Evolutionary conservation across 2,888 invertebrate genomes (phyloP), one percentile per base, ranked within the genome.

Genomic region (Drosophila neonasuta): DNA sequence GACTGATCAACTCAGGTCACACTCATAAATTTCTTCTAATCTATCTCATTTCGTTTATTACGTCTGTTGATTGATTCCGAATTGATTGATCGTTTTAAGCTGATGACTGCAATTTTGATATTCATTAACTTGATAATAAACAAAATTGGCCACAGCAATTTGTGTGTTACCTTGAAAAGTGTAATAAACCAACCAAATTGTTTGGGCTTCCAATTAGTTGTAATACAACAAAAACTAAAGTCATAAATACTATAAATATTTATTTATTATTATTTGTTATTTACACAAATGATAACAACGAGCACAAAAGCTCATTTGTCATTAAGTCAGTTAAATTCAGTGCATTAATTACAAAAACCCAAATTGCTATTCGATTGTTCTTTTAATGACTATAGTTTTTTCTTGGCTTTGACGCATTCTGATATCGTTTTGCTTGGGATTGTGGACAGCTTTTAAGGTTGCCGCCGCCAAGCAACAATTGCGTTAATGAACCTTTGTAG

Each of bases 281-380:
- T 71, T 50, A 36, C 63, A 39, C 56, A 11, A 36, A 49, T 57
- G 45, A 68, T 68, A 61, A 52, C 39, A 17, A 10, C 13, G 9
- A 39, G 20, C 36, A 34, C 44, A 56, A 17, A 13, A 20, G 36
- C 45, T 56, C 48, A 71, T 66, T 80, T 60, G 67, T 71, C 64
- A 71, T 71, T 65, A 61, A 54, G 42, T 76, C 15, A 34, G 11
- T 7, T 17, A 20, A 39, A 41, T 20, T 3, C 29, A 2, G 20
- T 15, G 39, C 62, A 46, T 59, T 63, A 64, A 30, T 30, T 59
- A 73, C 45, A 70, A 70, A 78, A 73, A 44, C 24, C 73, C 68
- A 68, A 69, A 71, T 82, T 75, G 80, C 13, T 69, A 36, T 68
- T 75, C 54, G 80, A 80, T 75, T 65, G 62, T 44, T 67, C 10